Evolutionary conservation across 2,888 invertebrate species (phyloP).

Genomic region (Orchesellides sinensis): DNA sequence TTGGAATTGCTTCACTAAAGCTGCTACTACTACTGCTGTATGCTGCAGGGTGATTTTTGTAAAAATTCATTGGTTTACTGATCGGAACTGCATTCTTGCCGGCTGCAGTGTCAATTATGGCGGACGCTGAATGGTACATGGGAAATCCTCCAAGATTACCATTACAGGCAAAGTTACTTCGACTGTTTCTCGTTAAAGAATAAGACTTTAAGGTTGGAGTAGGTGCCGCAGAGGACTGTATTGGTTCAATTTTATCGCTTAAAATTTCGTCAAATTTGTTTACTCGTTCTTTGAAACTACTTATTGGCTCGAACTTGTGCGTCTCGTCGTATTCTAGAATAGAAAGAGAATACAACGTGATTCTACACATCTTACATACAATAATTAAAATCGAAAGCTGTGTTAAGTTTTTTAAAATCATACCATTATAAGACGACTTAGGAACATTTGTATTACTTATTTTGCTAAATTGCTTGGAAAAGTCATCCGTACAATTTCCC

Average conservation of each 20-base stretch:
- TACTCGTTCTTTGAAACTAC: slow-evolving; percentile 67
- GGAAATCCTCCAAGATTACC: slow-evolving; percentile 52
- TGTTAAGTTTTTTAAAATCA: background rate
- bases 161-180: slow-evolving; percentile 20
- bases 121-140: slow-evolving; percentile 64
- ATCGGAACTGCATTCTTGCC: background rate
- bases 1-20: slow-evolving; percentile 47
- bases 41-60: slow-evolving; percentile 20
- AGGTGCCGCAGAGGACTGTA: slow-evolving; percentile 22
- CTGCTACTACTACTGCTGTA: slow-evolving; percentile 56
- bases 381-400: too few relatives aligned
- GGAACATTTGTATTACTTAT: slow-evolving; percentile 1
- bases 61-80: slow-evolving; percentile 17
- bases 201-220: slow-evolving; percentile 42
- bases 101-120: slow-evolving; percentile 38
- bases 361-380: background rate
- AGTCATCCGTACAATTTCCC: slow-evolving; percentile 3
- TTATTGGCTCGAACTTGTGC: slow-evolving; percentile 37
- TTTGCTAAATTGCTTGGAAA: slow-evolving; percentile 17
- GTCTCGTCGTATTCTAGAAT: slow-evolving; percentile 54
- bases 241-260: slow-evolving; percentile 47
- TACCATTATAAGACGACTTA: slow-evolving; percentile 58
- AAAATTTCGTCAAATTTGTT: slow-evolving; percentile 66
- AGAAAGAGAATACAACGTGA: too few relatives aligned
- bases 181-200: slow-evolving; percentile 49